These are phyloP conservation scores for Struthidea cinerea DNA, from an alignment of 2,113 vertebrate species.

Conservation along the genomic window DNA sequence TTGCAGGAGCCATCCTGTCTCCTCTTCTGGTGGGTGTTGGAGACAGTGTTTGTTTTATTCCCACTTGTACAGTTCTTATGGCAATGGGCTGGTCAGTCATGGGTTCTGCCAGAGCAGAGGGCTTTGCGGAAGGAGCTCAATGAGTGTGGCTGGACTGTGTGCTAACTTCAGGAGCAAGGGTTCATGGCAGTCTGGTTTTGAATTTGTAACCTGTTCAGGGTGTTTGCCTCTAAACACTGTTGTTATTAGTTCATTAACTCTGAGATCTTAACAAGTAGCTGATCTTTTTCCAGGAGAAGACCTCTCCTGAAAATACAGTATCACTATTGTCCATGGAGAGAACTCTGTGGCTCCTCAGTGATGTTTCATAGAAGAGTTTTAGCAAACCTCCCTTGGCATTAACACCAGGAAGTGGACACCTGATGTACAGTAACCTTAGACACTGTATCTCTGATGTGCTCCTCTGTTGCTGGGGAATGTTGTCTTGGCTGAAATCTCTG, in stretches of 20 bases:
- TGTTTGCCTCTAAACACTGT: neutral
- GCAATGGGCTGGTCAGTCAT: neutral
- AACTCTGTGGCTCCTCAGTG: neutral
- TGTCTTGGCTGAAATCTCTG: neutral
- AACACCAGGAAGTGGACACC: neutral
- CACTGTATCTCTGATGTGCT: neutral
- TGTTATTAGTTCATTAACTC: neutral
- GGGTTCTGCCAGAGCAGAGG: neutral
- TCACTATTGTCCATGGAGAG: accelerated
- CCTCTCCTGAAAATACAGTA: neutral
- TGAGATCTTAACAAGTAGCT: neutral
- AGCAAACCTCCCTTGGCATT: neutral
- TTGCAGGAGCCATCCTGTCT: neutral
- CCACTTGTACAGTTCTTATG: neutral
- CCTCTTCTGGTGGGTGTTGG: neutral
- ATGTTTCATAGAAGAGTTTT: neutral
- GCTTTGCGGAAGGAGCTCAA: neutral
- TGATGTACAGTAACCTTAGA: neutral
- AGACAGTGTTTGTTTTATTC: neutral
- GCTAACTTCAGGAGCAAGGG: neutral
- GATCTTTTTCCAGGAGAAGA: neutral
- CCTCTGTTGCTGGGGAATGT: neutral
- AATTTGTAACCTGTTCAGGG: neutral
- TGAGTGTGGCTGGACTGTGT: neutral
- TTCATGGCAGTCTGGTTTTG: neutral